phyloP scores from a whole-genome alignment of 2,888 invertebrate genomes.

The Creontiades dilutus region DNA sequence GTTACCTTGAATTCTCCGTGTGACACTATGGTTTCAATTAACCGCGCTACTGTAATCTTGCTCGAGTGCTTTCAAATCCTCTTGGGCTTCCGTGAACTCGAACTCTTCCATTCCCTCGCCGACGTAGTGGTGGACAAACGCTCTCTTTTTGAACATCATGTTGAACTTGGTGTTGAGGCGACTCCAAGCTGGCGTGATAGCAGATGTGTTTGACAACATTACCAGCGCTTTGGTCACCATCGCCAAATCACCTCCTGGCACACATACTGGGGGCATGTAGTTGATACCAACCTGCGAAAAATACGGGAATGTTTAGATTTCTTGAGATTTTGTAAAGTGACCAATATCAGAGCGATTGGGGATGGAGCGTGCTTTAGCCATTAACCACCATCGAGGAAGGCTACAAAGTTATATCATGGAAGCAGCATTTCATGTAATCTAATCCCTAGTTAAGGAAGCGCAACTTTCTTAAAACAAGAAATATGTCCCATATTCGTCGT shows the following conservation, averaged over 20 bases:
- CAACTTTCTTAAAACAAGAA: too few relatives aligned
- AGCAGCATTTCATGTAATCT: too few relatives aligned
- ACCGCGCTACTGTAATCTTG: slow-evolving; percentile 83
- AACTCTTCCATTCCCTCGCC: slow-evolving; percentile 91
- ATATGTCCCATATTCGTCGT: too few relatives aligned
- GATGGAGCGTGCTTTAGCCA: too few relatives aligned
- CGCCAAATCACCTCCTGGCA: slow-evolving; percentile 80
- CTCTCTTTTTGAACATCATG: slow-evolving; percentile 82
- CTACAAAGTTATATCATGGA: too few relatives aligned
- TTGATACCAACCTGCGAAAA: slow-evolving; percentile 84
- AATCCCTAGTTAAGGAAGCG: too few relatives aligned
- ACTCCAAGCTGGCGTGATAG: slow-evolving; percentile 83
- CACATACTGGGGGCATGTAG: slow-evolving; percentile 86
- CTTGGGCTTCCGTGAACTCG: slow-evolving; percentile 81
- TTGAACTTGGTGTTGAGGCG: slow-evolving; percentile 82
- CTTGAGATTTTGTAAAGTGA: too few relatives aligned
- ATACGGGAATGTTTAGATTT: neutral
- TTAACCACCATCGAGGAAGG: too few relatives aligned
- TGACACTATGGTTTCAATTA: neutral
- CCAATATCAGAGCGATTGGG: too few relatives aligned
- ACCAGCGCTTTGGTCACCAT: slow-evolving; percentile 82
- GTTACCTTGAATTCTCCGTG: too few relatives aligned
- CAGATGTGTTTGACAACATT: slow-evolving; percentile 90
- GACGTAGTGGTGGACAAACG: slow-evolving; percentile 84
- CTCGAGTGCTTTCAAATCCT: slow-evolving; percentile 85